Evolutionary conservation across 2,888 invertebrate genomes (phyloP).

Genomic region (Alentia gelatinosa): DNA sequence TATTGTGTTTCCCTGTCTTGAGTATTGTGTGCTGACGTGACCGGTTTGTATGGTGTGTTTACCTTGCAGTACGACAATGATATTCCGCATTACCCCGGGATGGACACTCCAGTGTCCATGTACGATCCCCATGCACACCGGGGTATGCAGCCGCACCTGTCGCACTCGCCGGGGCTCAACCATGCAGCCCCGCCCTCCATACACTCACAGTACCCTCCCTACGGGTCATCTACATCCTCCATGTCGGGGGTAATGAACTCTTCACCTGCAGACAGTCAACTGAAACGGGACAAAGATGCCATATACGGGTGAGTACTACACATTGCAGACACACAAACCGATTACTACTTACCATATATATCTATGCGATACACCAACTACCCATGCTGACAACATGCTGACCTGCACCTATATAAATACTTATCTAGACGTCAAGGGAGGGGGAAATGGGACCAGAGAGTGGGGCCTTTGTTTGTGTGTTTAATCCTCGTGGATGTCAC

Average conservation of each 20-base stretch:
- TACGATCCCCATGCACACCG: constrained; percentile 53
- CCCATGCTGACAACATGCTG: not conserved
- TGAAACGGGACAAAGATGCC: constrained; percentile 67
- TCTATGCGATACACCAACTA: not conserved
- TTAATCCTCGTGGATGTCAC: not conserved
- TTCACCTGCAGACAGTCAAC: constrained; percentile 64
- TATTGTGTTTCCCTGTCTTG: no score
- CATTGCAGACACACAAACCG: not conserved
- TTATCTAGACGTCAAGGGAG: no score
- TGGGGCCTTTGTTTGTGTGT: not conserved
- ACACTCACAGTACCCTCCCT: constrained; percentile 52
- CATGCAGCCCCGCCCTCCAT: constrained; percentile 20
- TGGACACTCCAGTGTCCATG: constrained; percentile 57
- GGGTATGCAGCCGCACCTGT: constrained; percentile 46
- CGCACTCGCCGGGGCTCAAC: constrained; percentile 44
- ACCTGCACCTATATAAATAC: not conserved
- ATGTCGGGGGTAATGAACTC: constrained; percentile 51
- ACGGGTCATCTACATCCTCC: not conserved
- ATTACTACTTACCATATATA: not conserved
- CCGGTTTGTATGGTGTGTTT: constrained; percentile 10
- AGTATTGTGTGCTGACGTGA: no score
- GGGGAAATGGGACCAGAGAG: no score
- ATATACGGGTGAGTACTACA: constrained; percentile 65
- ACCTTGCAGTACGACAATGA: constrained; percentile 62
- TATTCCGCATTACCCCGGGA: constrained; percentile 61